These are phyloP conservation scores for Saccopteryx leptura DNA, from an alignment of 2,113 vertebrate species.

Conservation along the genomic window DNA sequence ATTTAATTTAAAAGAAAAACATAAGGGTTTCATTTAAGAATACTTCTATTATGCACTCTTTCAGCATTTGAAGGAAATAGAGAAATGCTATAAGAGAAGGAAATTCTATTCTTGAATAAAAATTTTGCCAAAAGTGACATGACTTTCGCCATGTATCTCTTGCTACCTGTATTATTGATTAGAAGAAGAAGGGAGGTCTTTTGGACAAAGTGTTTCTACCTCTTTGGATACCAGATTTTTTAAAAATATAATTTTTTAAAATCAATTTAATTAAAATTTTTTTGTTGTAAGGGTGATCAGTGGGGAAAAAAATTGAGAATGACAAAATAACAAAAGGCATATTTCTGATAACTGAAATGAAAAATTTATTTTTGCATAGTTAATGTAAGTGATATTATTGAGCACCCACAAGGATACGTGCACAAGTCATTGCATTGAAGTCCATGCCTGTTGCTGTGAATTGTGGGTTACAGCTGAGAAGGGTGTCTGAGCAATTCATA, in stretches of 20 bases:
- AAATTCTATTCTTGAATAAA: constrained; percentile 50
- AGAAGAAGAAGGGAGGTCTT: background rate
- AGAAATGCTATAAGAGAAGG: constrained; percentile 31
- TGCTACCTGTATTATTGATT: background rate
- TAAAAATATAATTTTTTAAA: constrained; percentile 5
- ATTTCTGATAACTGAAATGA: background rate
- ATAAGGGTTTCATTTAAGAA: constrained; percentile 55
- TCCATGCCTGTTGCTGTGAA: background rate
- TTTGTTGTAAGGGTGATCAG: background rate
- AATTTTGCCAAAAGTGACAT: constrained; percentile 19
- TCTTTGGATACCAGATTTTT: background rate
- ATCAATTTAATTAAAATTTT: background rate
- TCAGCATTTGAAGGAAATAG: constrained; percentile 54
- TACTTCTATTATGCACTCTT: background rate
- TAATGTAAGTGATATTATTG: background rate
- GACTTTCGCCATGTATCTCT: background rate
- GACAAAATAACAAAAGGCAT: background rate
- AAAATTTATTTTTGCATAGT: background rate
- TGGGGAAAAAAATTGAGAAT: background rate
- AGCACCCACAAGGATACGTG: background rate
- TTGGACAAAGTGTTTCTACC: background rate
- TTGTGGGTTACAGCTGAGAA: background rate
- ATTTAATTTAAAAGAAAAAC: constrained; percentile 63
- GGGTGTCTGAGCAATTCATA: background rate
- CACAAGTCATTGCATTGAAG: background rate